These are phyloP conservation scores for Drosophila nasuta DNA, from an alignment of 1,140 invertebrate genomes.

Conservation along the genomic window DNA sequence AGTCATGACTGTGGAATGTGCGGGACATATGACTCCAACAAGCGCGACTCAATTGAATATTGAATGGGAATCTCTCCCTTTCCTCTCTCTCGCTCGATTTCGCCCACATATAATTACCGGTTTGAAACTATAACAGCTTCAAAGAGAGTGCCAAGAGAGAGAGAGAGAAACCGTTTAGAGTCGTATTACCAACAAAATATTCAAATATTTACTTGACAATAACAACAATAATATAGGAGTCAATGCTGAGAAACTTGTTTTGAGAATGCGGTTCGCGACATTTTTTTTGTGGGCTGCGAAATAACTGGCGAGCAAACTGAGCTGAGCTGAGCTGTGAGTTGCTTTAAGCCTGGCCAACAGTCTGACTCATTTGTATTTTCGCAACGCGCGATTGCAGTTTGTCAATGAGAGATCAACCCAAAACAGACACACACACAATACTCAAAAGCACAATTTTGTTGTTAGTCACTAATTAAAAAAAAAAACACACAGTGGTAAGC, in stretches of 20 bases:
- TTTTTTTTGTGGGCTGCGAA: constrained; percentile 68
- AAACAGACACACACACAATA: background rate
- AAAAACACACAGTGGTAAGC: background rate
- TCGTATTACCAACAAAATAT: constrained; percentile 48
- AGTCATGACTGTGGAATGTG: constrained; percentile 38
- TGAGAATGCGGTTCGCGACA: constrained; percentile 56
- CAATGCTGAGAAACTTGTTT: constrained; percentile 64
- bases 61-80: constrained; percentile 20
- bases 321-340: background rate
- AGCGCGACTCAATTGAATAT: background rate
- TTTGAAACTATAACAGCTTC: constrained; percentile 45
- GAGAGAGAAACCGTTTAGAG: constrained; percentile 18
- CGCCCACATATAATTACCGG: constrained; percentile 46
- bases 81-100: background rate
- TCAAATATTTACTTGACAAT: constrained; percentile 62
- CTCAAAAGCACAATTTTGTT: background rate
- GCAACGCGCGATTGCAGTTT: constrained; percentile 52
- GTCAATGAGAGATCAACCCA: constrained; percentile 12
- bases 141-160: background rate
- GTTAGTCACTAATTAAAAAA: constrained; percentile 13
- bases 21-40: constrained; percentile 16
- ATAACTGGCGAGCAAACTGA: constrained; percentile 35
- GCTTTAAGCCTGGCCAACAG: constrained; percentile 25
- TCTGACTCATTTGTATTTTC: constrained; percentile 69
- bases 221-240: constrained; percentile 46